Conservation (phyloP, 2,797 vertebrate genomes). For the Lagorchestes hirsutus region DNA sequence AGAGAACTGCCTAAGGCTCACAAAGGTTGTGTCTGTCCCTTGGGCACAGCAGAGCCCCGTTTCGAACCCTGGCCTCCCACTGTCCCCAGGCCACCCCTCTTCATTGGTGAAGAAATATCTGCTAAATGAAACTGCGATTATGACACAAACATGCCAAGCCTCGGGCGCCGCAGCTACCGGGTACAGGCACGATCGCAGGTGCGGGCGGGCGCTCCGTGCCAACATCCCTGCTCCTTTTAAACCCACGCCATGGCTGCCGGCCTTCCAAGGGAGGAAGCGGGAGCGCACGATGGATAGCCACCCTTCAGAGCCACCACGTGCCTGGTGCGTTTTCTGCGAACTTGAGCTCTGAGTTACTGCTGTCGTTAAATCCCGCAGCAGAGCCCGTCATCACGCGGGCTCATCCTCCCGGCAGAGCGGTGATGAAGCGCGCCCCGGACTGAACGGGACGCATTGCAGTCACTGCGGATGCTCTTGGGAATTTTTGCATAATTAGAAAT, state of each 20-base stretch:
- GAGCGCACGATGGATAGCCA: slow-evolving; percentile 78
- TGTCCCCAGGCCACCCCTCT: neutral
- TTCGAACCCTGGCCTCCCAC: neutral
- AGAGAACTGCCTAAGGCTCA: neutral
- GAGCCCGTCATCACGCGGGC: slow-evolving; percentile 81
- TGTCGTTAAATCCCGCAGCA: slow-evolving; percentile 85
- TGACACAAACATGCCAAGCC: neutral
- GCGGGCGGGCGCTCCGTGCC: slow-evolving; percentile 27
- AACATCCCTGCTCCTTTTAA: slow-evolving; percentile 48
- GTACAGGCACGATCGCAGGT: neutral
- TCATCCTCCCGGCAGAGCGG: slow-evolving; percentile 81
- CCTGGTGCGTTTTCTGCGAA: slow-evolving; percentile 80
- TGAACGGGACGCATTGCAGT: slow-evolving; percentile 82
- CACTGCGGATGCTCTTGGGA: slow-evolving; percentile 82
- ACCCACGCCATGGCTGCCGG: slow-evolving; percentile 64
- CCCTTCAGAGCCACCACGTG: slow-evolving; percentile 78
- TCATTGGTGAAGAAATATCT: neutral
- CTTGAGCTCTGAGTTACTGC: slow-evolving; percentile 83
- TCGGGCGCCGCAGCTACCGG: neutral
- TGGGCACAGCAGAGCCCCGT: neutral
- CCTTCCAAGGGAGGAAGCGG: slow-evolving; percentile 40
- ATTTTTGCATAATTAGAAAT: slow-evolving; percentile 86
- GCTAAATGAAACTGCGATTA: neutral
- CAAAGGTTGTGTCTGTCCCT: neutral
- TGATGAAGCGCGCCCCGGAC: slow-evolving; percentile 83